phyloP scores from a whole-genome alignment of 2,797 vertebrate species.

The Lithobates sylvaticus region DNA sequence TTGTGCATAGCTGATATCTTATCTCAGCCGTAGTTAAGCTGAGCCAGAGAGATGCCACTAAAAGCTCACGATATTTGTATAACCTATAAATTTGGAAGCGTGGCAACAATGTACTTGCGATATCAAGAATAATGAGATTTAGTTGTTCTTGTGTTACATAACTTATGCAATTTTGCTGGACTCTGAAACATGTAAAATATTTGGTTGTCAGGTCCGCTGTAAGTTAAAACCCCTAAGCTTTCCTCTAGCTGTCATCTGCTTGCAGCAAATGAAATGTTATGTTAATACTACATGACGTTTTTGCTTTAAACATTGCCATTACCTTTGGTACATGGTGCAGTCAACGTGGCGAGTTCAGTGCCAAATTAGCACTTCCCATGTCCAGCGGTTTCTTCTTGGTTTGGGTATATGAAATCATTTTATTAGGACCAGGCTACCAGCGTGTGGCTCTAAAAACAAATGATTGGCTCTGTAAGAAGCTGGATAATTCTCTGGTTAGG shows the following conservation, averaged over 20 bases:
- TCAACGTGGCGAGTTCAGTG: background rate
- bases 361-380: background rate
- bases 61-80: background rate
- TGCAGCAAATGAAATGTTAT: background rate
- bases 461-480: background rate
- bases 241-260: background rate
- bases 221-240: background rate
- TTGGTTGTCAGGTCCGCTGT: background rate
- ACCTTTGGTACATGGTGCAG: background rate
- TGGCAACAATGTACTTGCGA: background rate
- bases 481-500: background rate
- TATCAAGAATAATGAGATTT: background rate
- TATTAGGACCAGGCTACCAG: background rate
- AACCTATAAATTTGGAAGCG: background rate
- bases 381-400: background rate
- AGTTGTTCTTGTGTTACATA: background rate
- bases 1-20: background rate
- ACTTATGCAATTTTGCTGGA: background rate
- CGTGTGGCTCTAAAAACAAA: background rate
- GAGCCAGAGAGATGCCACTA: background rate
- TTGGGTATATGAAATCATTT: constrained; percentile 2
- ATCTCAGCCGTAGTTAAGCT: background rate
- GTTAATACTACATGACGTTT: background rate
- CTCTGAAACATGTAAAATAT: background rate
- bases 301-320: background rate